phyloP scores from a whole-genome alignment of 1,140 invertebrate species.

The Penaeus indicus region DNA sequence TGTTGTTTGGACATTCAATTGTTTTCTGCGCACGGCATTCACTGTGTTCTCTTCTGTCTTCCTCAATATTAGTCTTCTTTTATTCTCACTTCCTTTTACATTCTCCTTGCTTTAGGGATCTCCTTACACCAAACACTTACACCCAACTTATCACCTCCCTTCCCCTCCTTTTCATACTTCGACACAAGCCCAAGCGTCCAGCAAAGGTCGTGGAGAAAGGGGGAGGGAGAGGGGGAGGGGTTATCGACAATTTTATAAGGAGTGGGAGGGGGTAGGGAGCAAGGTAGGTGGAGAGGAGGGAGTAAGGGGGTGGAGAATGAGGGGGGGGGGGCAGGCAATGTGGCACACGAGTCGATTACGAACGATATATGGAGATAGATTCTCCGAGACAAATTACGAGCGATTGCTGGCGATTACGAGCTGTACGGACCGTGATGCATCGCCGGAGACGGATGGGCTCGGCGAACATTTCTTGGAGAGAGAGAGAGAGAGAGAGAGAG shows the following conservation, averaged over 20 bases:
- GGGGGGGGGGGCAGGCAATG: constrained; percentile 36
- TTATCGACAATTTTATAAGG: not conserved
- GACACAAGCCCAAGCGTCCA: too few species aligned
- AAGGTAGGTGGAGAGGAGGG: constrained; percentile 8
- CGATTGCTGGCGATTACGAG: constrained; percentile 61
- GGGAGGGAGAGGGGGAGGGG: not conserved
- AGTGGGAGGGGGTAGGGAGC: not conserved
- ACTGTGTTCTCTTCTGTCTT: too few species aligned
- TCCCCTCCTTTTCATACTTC: too few species aligned
- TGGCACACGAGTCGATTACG: constrained; percentile 57
- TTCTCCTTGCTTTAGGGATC: too few species aligned
- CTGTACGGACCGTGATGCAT: constrained; percentile 55
- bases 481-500: constrained; percentile 39
- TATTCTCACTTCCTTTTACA: too few species aligned
- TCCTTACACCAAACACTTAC: too few species aligned
- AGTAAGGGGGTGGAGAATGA: constrained; percentile 26
- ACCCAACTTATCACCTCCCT: too few species aligned
- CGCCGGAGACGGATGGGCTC: constrained; percentile 41
- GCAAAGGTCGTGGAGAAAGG: not conserved
- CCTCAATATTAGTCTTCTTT: too few species aligned
- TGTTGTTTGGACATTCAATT: too few species aligned
- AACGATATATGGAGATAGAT: constrained; percentile 59
- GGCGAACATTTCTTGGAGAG: constrained; percentile 43
- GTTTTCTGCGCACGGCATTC: too few species aligned
- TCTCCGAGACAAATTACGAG: constrained; percentile 58